Evolutionary conservation across 1,140 invertebrate genomes (phyloP).

Genomic region (Gonioctena quinquepunctata): DNA sequence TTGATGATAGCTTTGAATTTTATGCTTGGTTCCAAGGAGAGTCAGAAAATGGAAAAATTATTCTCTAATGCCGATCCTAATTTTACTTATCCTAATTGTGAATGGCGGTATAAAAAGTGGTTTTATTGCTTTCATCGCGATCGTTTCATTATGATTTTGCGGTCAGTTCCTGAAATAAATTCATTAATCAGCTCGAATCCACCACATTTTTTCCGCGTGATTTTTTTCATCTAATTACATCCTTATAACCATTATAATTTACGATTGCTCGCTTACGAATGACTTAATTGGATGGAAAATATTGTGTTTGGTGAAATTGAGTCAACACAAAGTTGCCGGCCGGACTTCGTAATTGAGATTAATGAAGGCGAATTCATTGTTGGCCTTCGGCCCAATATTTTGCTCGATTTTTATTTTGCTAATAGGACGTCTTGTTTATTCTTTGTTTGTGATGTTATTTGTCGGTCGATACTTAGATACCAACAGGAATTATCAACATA

Average conservation of each 20-base stretch:
- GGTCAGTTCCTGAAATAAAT: not conserved
- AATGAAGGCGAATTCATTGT: not conserved
- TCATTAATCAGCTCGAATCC: not conserved
- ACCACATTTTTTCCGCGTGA: not conserved
- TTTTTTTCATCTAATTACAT: not conserved
- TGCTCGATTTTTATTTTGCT: not conserved
- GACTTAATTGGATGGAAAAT: not conserved
- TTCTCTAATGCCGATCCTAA: too few relatives aligned
- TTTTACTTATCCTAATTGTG: too few relatives aligned
- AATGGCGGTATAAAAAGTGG: too few relatives aligned
- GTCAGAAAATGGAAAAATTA: too few relatives aligned
- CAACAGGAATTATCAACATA: too few relatives aligned
- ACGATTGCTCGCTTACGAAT: not conserved
- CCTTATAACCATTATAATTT: not conserved
- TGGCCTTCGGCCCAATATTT: not conserved
- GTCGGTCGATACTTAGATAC: too few relatives aligned
- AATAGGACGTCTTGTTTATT: not conserved
- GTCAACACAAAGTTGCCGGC: not conserved
- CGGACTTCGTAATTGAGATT: not conserved
- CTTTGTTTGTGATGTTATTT: not conserved
- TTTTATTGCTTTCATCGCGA: too few relatives aligned
- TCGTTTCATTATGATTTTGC: too few relatives aligned
- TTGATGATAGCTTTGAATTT: too few relatives aligned
- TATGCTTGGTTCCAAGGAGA: too few relatives aligned
- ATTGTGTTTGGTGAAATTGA: not conserved